Evolutionary conservation across 2,113 vertebrate species (phyloP), one percentile per base, ranked within the genome.

Genomic region (Girardinichthys multiradiatus): DNA sequence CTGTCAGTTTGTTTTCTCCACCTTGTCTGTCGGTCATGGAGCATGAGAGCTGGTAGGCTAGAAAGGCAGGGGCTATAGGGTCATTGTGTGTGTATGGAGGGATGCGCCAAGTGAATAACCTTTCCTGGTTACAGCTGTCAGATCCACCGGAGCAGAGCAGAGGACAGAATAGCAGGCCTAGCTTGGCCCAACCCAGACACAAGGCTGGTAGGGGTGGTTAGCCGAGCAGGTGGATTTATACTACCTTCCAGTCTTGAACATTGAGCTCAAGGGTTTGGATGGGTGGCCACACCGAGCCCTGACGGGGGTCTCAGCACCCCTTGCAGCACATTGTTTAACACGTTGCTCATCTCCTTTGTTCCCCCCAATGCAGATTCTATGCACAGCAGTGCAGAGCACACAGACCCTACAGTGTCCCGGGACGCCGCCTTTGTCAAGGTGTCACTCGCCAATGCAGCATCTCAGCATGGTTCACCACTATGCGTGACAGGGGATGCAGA

Each of bases 401-500:
- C 74, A 79, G 80, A 66, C 86, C 81, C 87, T 71, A 82, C 84
- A 69, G 87, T 45, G 80, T 89, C 86, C 90, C 29, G 70, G 86
- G 92, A 91, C 84, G 86, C 89, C 13, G 84, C 82, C 87, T 92
- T 95, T 95, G 94, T 95, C 60, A 42, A 84, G 83, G 89, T 95
- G 94, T 95, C 93, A 94, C 80, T 86, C 74, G 72, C 86, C 77
- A 83, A 85, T 73, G 85, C 88, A 72, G 90, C 81, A 74, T 94
- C 92, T 89, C 92, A 93, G 93, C 92, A 89, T 92, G 91, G 91
- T 90, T 90, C 89, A 86, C 72, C 85, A 77, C 86, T 83, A 86
- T 91, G 85, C 88, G 72, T 93, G 94, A 93, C 93, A 92, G 93
- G 91, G 90, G 90, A 94, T 93, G 90, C 91, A 92, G 93, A 87